Percentiles rank a stretch among this genome's conserved stretches.
Evolutionary conservation across 2,888 invertebrate species (phyloP).

Genomic region (Plagiodera versicolora): DNA sequence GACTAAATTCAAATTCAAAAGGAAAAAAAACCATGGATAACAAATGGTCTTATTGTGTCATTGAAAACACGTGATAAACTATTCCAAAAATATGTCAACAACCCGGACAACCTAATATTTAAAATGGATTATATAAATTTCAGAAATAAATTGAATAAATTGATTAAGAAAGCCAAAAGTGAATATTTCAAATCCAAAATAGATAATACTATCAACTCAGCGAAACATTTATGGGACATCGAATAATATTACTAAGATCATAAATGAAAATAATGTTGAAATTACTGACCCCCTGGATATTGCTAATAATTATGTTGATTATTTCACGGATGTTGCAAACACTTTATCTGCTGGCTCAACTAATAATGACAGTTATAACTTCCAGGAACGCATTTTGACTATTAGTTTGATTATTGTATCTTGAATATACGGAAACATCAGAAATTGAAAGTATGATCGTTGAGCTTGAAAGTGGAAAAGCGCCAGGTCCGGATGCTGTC

Average conservation of each 20-base stretch:
- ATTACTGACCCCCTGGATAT: background rate
- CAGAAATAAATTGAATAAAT: conserved; percentile 2
- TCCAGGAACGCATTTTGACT: background rate
- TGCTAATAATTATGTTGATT: background rate
- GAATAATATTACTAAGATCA: background rate
- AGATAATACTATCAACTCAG: background rate
- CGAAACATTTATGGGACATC: background rate
- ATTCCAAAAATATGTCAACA: background rate
- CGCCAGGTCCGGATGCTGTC: too few relatives aligned
- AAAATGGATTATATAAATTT: background rate
- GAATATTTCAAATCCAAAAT: conserved; percentile 1
- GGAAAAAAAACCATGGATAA: background rate
- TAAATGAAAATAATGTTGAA: background rate
- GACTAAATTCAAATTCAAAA: background rate
- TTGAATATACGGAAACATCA: background rate
- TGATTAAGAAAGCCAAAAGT: background rate
- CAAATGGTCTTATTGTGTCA: background rate
- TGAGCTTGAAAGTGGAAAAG: background rate
- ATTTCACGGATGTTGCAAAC: background rate
- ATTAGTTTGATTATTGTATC: background rate
- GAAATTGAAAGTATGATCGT: background rate
- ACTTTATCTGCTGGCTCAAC: background rate
- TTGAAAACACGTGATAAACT: background rate
- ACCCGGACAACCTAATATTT: background rate
- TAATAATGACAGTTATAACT: background rate